Percentiles rank a stretch among this genome's conserved stretches.
Conservation (phyloP, 2,113 vertebrate genomes). For the Nettapus auritus region DNA sequence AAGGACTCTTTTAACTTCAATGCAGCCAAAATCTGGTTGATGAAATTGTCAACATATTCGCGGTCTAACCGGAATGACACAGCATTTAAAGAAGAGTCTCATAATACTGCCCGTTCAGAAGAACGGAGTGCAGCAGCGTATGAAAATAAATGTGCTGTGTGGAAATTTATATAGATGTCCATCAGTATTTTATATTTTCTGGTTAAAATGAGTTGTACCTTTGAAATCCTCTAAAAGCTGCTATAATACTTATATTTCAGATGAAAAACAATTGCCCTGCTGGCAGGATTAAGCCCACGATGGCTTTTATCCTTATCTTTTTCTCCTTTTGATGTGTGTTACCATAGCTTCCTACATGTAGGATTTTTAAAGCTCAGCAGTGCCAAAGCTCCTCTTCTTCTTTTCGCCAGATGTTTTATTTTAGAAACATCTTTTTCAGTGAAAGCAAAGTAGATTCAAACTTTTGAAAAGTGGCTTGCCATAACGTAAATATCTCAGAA, state of each 20-base stretch:
- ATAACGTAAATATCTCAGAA: conserved; percentile 16
- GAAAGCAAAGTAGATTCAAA: conserved; percentile 41
- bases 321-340: conserved; percentile 12
- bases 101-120: conserved; percentile 36
- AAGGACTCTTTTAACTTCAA: neutral
- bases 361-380: neutral
- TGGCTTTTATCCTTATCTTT: conserved; percentile 13
- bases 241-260: conserved; percentile 25
- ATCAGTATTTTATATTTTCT: conserved; percentile 21
- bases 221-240: conserved; percentile 28
- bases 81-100: conserved; percentile 11
- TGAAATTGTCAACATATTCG: conserved; percentile 36
- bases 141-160: conserved; percentile 1
- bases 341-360: neutral
- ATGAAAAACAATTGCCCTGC: conserved; percentile 15
- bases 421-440: conserved; percentile 42
- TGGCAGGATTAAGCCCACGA: conserved; percentile 40
- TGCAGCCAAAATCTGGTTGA: conserved; percentile 23
- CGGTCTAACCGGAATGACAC: conserved; percentile 13
- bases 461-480: conserved; percentile 51
- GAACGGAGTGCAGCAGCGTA: conserved; percentile 31
- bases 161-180: conserved; percentile 19
- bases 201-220: conserved; percentile 43
- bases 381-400: neutral
- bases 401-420: conserved; percentile 52